Conservation (phyloP, 2,888 invertebrate species). For the Pecten maximus region DNA sequence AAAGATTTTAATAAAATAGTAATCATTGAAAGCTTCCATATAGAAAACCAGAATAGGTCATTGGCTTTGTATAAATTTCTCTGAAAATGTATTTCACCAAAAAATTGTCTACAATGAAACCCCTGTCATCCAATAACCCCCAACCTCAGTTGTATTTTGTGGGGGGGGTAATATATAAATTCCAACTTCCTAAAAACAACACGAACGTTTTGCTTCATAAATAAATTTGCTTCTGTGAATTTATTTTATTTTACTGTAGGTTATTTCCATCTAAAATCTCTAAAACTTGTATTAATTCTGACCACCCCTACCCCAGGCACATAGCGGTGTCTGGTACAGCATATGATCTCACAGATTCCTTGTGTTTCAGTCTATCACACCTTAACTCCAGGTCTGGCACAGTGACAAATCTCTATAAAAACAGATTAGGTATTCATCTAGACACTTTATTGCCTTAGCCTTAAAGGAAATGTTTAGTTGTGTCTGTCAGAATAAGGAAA, state of each 20-base stretch:
- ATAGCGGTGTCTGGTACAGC: neutral
- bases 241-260: too few species aligned
- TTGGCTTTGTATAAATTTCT: too few species aligned
- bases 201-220: too few species aligned
- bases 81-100: too few species aligned
- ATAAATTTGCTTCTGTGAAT: too few species aligned
- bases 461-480: constrained; percentile 17
- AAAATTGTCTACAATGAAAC: too few species aligned
- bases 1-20: neutral
- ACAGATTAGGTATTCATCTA: neutral
- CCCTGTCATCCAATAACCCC: too few species aligned
- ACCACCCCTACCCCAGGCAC: neutral
- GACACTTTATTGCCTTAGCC: neutral
- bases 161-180: too few species aligned
- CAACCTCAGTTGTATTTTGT: too few species aligned
- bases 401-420: neutral
- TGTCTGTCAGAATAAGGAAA: constrained; percentile 29
- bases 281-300: neutral
- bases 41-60: too few species aligned
- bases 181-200: too few species aligned
- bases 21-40: neutral
- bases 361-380: neutral
- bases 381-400: neutral
- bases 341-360: neutral
- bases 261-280: neutral